Evolutionary conservation across 2,113 vertebrate genomes (phyloP).

Genomic region (Mustela nigripes): DNA sequence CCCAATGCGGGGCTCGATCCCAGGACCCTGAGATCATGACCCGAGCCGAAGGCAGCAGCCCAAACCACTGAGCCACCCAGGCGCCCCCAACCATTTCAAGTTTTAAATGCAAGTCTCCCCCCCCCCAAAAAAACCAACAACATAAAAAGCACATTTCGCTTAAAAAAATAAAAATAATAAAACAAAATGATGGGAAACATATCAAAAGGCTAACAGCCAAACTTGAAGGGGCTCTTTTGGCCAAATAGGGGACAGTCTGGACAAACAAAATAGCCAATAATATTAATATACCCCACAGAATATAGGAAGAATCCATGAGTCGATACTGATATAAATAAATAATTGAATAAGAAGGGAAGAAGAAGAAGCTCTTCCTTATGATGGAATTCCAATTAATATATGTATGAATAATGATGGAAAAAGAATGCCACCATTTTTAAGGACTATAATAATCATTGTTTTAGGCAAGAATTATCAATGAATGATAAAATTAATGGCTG

Average conservation of each 20-base stretch:
- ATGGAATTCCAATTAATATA: background rate
- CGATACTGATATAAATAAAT: background rate
- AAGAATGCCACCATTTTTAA: background rate
- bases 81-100: background rate
- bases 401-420: background rate
- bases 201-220: background rate
- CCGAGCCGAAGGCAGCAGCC: no score
- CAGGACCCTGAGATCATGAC: no score
- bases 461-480: background rate
- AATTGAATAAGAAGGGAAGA: background rate
- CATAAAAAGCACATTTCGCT: background rate
- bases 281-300: background rate
- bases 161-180: background rate
- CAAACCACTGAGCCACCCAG: no score
- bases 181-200: background rate
- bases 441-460: background rate
- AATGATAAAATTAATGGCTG: background rate
- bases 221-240: background rate
- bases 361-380: conserved; percentile 11
- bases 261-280: background rate
- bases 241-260: background rate
- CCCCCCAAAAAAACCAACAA: no score
- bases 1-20: no score
- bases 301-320: background rate
- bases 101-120: background rate